Percentiles rank a stretch among this genome's conserved stretches.
Evolutionary conservation across 1,140 invertebrate species (phyloP).

Genomic region (Gryllus bimaculatus): DNA sequence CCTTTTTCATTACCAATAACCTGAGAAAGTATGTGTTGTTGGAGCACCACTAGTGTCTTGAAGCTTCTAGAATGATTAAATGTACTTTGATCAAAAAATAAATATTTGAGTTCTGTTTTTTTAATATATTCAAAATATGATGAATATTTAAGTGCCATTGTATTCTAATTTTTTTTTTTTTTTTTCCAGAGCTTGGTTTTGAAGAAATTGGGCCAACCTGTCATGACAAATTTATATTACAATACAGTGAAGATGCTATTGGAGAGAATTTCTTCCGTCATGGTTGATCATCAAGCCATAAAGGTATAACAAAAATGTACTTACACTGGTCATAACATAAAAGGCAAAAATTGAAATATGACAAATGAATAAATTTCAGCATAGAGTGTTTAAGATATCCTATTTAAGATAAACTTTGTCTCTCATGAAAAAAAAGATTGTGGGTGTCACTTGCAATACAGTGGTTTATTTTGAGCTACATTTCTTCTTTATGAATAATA

Average conservation of each 20-base stretch:
- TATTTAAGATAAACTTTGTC: no score
- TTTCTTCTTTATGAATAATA: no score
- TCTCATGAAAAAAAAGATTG: no score
- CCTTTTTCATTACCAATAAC: no score
- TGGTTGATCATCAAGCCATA: conserved; percentile 84
- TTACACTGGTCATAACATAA: background rate
- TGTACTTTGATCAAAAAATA: background rate
- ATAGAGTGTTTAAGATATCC: no score
- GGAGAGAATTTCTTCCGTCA: conserved; percentile 87
- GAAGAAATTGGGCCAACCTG: conserved; percentile 85
- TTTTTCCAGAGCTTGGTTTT: conserved; percentile 56
- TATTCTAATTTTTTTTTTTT: background rate
- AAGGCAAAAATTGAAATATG: no score
- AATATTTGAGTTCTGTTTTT: background rate
- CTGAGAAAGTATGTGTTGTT: no score
- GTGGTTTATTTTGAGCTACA: no score
- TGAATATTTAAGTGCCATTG: background rate
- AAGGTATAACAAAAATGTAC: conserved; percentile 35
- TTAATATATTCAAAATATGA: background rate
- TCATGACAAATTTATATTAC: conserved; percentile 91
- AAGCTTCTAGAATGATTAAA: no score
- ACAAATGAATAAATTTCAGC: no score
- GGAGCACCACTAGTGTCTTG: no score
- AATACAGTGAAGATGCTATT: conserved; percentile 91
- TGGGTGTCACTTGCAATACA: no score